Evolutionary conservation across 2,888 invertebrate genomes (phyloP).

Genomic region (Protonemura montana): DNA sequence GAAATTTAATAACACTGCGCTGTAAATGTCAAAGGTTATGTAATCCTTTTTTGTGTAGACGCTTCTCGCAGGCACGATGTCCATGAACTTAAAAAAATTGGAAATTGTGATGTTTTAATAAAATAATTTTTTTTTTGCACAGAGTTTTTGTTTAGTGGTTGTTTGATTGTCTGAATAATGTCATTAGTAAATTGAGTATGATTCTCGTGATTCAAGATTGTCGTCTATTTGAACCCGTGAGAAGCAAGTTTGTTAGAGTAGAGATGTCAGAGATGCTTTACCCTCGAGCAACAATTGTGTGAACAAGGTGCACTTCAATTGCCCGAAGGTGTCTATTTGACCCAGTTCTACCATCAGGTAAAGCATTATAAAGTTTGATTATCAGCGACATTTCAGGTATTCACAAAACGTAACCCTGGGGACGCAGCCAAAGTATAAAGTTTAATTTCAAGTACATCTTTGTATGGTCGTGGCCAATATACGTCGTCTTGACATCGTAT

Average conservation of each 20-base stretch:
- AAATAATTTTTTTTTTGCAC: neutral
- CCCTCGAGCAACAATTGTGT: neutral
- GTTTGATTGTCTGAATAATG: neutral
- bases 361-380: neutral
- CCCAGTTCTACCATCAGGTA: neutral
- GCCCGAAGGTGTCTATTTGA: neutral
- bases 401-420: neutral
- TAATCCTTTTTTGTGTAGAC: neutral
- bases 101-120: neutral
- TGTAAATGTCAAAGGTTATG: neutral
- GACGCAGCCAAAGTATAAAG: neutral
- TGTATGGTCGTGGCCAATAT: neutral
- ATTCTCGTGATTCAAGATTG: no score
- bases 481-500: neutral
- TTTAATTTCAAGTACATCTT: neutral
- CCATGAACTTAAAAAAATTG: neutral
- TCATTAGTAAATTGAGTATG: neutral
- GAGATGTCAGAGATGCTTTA: neutral
- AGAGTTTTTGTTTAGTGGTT: no score
- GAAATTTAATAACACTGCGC: neutral
- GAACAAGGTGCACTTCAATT: neutral
- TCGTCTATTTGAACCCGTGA: neutral
- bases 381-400: neutral
- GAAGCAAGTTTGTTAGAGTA: neutral
- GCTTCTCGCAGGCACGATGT: neutral